Evolutionary conservation across 1,140 invertebrate species (phyloP).

Genomic region (Aphis gossypii): DNA sequence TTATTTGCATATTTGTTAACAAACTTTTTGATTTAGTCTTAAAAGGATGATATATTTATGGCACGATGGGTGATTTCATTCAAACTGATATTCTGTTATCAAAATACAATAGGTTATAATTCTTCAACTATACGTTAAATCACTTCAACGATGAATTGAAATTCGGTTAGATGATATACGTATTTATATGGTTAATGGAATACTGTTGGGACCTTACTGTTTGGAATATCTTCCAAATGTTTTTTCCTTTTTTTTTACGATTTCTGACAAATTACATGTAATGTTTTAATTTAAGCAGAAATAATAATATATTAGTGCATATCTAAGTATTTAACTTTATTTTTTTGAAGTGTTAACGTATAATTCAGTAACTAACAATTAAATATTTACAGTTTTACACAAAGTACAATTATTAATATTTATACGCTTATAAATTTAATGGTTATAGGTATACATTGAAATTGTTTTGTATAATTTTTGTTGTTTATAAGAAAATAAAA

Average conservation of each 20-base stretch:
- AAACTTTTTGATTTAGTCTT: background rate
- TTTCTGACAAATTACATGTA: too few relatives aligned
- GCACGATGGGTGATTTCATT: too few relatives aligned
- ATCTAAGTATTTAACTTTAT: background rate
- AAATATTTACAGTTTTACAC: background rate
- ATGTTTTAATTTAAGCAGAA: background rate
- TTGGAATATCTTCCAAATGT: too few relatives aligned
- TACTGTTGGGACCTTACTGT: too few relatives aligned
- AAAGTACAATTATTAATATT: background rate
- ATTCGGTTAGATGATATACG: too few relatives aligned
- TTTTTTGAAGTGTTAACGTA: accelerated
- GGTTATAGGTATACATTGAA: background rate
- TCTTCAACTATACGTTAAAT: too few relatives aligned
- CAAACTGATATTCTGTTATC: too few relatives aligned
- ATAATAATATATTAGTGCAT: background rate
- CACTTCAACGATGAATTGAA: too few relatives aligned
- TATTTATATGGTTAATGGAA: too few relatives aligned
- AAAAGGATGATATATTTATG: background rate
- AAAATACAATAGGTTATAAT: too few relatives aligned
- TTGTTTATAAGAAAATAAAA: background rate
- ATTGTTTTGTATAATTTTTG: background rate
- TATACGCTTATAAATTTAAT: background rate
- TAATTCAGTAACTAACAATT: background rate
- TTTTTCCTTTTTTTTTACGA: too few relatives aligned
- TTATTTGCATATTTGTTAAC: background rate